A percentile compares a stretch with the other conserved stretches of the same genome.
phyloP scores from a whole-genome alignment of 2,888 invertebrate species.

The Trachelus iudaicus region DNA sequence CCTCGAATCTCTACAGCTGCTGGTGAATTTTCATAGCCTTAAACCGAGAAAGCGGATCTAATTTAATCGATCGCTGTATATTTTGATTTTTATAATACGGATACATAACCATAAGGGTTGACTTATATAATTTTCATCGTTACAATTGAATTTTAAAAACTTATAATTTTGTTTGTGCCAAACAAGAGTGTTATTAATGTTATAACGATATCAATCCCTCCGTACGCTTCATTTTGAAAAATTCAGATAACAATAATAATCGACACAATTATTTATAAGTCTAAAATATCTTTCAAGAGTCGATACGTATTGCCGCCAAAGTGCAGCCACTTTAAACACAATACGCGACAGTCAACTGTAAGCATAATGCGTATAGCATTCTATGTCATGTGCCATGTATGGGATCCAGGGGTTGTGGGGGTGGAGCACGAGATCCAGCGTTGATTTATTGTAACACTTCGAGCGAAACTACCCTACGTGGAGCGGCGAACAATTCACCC shows the following conservation, averaged over 20 bases:
- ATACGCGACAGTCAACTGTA: constrained; percentile 28
- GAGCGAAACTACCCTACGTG: constrained; percentile 41
- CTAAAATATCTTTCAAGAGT: neutral
- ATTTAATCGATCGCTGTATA: neutral
- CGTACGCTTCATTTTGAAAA: neutral
- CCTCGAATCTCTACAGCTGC: neutral
- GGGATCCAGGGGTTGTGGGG: constrained; percentile 38
- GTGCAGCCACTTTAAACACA: constrained; percentile 42
- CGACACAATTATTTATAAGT: neutral
- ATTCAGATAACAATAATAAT: neutral
- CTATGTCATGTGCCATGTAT: constrained; percentile 30
- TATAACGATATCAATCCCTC: neutral
- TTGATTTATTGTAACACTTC: constrained; percentile 58
- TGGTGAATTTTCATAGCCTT: neutral
- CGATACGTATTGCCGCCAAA: constrained; percentile 19
- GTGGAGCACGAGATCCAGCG: constrained; percentile 43
- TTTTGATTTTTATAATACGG: neutral
- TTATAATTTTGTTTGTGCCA: neutral
- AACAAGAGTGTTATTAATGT: neutral
- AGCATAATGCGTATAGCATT: constrained; percentile 6
- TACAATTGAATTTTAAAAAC: neutral
- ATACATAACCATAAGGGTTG: neutral
- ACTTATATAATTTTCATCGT: neutral
- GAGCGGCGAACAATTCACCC: constrained; percentile 8
- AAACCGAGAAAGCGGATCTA: neutral